Evolutionary conservation across 2,888 invertebrate species (phyloP).

Genomic region (Diloba caeruleocephala): DNA sequence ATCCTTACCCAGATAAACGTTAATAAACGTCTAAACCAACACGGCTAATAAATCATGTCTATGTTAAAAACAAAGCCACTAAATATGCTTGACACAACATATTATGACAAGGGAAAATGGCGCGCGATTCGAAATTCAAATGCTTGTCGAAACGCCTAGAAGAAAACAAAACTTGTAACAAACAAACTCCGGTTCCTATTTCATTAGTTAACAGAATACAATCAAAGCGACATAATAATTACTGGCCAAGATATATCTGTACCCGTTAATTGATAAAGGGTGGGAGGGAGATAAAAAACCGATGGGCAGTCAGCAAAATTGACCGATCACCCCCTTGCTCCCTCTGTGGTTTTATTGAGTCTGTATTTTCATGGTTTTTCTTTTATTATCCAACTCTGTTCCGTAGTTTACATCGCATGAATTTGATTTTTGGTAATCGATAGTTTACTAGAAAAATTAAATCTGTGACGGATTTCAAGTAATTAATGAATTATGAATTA

Average conservation of each 20-base stretch:
- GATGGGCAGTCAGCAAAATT: constrained; percentile 46
- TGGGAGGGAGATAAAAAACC: constrained; percentile 33
- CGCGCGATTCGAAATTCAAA: too few relatives aligned
- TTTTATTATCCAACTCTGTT: constrained; percentile 11
- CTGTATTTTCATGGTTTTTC: constrained; percentile 21
- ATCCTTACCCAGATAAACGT: too few relatives aligned
- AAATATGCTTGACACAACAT: too few relatives aligned
- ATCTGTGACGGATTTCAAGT: too few relatives aligned
- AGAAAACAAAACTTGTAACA: background rate
- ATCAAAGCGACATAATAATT: constrained; percentile 17
- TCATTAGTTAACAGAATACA: constrained; percentile 5
- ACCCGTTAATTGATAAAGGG: constrained; percentile 44
- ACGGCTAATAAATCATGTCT: too few relatives aligned
- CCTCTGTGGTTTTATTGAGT: constrained; percentile 34
- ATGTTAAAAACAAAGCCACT: too few relatives aligned
- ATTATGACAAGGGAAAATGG: too few relatives aligned
- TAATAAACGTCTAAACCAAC: too few relatives aligned
- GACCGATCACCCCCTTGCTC: constrained; percentile 31
- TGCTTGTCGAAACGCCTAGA: too few relatives aligned
- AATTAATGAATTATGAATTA: too few relatives aligned
- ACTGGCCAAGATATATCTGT: constrained; percentile 18
- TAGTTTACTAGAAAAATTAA: too few relatives aligned
- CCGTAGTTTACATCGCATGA: constrained; percentile 1
- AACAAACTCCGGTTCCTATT: background rate
- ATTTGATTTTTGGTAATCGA: constrained; percentile 14